These are phyloP conservation scores for Trachelus stipa DNA, from an alignment of 2,888 invertebrate species.

Conservation along the genomic window DNA sequence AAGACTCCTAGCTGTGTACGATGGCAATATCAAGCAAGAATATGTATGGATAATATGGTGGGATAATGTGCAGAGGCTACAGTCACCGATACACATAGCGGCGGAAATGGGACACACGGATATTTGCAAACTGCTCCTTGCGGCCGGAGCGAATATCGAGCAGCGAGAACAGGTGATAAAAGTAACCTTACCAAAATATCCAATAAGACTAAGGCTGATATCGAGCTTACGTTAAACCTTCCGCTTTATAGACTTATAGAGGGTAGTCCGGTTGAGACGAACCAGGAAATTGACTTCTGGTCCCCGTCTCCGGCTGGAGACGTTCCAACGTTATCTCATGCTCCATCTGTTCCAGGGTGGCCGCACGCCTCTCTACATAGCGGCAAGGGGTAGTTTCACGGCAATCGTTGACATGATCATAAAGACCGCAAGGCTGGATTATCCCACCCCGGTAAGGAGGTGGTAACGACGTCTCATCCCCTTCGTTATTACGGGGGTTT, in stretches of 20 bases:
- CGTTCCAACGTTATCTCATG: neutral
- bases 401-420: slow-evolving; percentile 87
- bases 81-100: slow-evolving; percentile 84
- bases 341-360: slow-evolving; percentile 69
- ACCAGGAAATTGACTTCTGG: too few species aligned
- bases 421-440: slow-evolving; percentile 78
- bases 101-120: slow-evolving; percentile 78
- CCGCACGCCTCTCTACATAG: slow-evolving; percentile 79
- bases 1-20: too few species aligned
- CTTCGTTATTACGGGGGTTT: too few species aligned
- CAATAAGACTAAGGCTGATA: neutral
- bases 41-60: slow-evolving; percentile 7
- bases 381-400: slow-evolving; percentile 84
- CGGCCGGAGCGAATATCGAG: slow-evolving; percentile 77
- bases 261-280: too few species aligned
- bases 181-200: slow-evolving; percentile 6
- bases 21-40: neutral
- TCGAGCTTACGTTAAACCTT: too few species aligned
- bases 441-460: slow-evolving; percentile 71
- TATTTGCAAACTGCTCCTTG: slow-evolving; percentile 73
- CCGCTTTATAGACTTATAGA: too few species aligned
- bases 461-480: too few species aligned
- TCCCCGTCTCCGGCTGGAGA: neutral
- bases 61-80: slow-evolving; percentile 70
- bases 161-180: slow-evolving; percentile 69